Evolutionary conservation across 2,113 vertebrate genomes (phyloP).

Genomic region (Otis tarda): DNA sequence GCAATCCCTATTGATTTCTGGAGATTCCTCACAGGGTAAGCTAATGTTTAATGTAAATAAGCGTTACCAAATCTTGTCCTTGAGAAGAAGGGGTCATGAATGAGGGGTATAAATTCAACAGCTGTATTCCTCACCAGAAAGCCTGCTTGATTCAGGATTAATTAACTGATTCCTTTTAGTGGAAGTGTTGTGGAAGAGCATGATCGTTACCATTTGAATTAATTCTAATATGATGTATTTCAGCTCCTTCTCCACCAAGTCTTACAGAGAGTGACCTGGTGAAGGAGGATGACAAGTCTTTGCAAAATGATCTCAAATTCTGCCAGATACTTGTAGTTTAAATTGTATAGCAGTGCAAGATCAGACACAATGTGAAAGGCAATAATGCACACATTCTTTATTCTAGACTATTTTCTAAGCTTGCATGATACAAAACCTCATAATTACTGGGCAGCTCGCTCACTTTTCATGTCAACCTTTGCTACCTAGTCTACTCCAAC

Average conservation of each 20-base stretch:
- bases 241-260: background rate
- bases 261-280: background rate
- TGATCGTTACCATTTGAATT: background rate
- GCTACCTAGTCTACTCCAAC: background rate
- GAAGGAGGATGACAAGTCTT: background rate
- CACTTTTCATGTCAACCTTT: background rate
- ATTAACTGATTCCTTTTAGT: constrained; percentile 18
- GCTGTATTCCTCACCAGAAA: background rate
- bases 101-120: background rate
- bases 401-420: background rate
- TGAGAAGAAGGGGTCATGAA: background rate
- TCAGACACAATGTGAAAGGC: background rate
- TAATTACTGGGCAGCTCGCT: background rate
- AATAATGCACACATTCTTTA: background rate
- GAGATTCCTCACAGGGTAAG: constrained; percentile 2
- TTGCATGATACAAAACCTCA: background rate
- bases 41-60: constrained; percentile 39
- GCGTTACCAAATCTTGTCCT: background rate
- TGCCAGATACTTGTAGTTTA: background rate
- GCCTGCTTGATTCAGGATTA: background rate
- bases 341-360: background rate
- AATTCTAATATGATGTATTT: background rate
- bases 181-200: background rate
- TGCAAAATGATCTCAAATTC: background rate
- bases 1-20: constrained; percentile 35